Evolutionary conservation across 1,140 invertebrate species (phyloP).

Genomic region (Pantala flavescens): DNA sequence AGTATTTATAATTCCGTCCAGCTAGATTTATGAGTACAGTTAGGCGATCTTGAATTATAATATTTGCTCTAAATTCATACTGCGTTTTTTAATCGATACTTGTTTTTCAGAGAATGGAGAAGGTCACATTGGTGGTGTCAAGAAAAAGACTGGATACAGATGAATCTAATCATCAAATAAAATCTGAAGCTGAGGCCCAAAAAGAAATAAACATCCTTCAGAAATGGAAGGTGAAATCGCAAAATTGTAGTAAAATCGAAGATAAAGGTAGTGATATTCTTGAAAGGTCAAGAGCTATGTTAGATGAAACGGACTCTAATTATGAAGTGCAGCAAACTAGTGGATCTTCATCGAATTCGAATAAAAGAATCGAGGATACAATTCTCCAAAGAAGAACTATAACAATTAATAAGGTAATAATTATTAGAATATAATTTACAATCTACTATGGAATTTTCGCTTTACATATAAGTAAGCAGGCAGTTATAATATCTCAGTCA

Average conservation of each 20-base stretch:
- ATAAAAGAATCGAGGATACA: neutral
- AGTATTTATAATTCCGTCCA: no score
- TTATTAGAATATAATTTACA: constrained; percentile 12
- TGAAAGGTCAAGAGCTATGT: no score
- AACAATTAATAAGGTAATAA: constrained; percentile 34
- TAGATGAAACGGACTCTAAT: no score
- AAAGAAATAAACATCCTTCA: neutral
- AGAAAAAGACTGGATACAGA: constrained; percentile 24
- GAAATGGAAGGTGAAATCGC: neutral
- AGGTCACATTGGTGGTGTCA: constrained; percentile 37
- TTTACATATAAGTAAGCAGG: no score
- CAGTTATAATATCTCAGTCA: no score
- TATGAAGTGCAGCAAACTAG: no score
- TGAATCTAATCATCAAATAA: neutral
- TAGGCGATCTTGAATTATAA: no score
- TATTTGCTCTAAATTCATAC: no score
- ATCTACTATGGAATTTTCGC: no score
- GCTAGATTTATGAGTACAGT: no score
- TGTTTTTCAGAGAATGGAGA: constrained; percentile 27
- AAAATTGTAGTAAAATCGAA: no score
- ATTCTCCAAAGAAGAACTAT: constrained; percentile 21
- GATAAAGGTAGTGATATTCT: no score
- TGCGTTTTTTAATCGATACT: neutral
- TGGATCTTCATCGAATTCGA: neutral
- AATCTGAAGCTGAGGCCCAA: neutral